phyloP scores from a whole-genome alignment of 1,140 invertebrate species.

The Dryas iulia region DNA sequence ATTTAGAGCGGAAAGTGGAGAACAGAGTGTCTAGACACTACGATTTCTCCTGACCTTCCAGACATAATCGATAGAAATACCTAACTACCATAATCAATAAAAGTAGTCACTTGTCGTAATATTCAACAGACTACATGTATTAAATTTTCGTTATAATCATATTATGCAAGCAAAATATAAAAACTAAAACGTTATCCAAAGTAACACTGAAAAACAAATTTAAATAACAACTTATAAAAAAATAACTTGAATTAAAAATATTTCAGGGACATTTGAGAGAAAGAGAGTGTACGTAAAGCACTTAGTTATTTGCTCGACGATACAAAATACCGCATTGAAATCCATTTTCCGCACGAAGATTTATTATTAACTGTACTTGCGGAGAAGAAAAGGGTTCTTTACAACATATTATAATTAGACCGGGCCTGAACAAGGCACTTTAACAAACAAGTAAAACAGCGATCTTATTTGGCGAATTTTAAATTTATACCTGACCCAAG shows the following conservation, averaged over 20 bases:
- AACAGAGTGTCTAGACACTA: no score
- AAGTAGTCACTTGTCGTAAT: no score
- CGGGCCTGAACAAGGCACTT: conserved; percentile 5
- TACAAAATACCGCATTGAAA: conserved; percentile 20
- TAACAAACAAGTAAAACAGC: conserved; percentile 16
- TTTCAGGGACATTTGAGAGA: background rate
- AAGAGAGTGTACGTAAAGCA: background rate
- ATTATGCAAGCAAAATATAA: no score
- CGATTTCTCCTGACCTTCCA: no score
- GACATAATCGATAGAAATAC: no score
- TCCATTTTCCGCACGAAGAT: conserved; percentile 23
- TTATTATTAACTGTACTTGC: conserved; percentile 20
- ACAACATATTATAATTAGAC: conserved; percentile 22
- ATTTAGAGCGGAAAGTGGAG: no score
- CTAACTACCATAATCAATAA: no score
- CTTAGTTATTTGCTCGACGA: background rate
- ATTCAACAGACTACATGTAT: no score
- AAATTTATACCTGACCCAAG: conserved; percentile 8
- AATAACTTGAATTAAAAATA: background rate
- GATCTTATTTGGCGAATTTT: conserved; percentile 15
- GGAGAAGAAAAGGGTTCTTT: conserved; percentile 21
- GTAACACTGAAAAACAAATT: background rate
- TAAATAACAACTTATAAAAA: background rate
- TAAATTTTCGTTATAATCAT: no score
- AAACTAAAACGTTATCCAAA: no score